Evolutionary conservation across 2,888 invertebrate species (phyloP).

Genomic region (Cryptophagus acutangulus): DNA sequence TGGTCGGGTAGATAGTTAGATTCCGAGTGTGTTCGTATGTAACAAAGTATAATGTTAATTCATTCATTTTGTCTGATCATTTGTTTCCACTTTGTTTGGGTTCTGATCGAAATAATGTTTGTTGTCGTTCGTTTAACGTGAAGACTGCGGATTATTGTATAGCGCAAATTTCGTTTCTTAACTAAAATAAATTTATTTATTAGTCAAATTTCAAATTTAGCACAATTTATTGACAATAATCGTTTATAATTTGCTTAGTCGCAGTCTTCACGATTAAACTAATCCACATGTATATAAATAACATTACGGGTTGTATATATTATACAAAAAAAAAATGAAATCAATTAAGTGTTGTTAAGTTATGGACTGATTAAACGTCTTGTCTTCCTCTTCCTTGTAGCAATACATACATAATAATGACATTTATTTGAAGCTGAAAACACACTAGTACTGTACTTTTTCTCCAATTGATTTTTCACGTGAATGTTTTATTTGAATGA

Average conservation of each 20-base stretch:
- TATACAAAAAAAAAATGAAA: constrained; percentile 12
- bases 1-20: constrained; percentile 1
- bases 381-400: constrained; percentile 46
- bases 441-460: too few species aligned
- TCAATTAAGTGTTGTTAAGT: constrained; percentile 27
- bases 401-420: constrained; percentile 41
- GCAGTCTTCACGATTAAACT: constrained; percentile 13
- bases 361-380: constrained; percentile 44
- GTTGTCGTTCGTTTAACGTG: too few species aligned
- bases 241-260: too few species aligned
- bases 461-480: too few species aligned
- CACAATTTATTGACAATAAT: constrained; percentile 15
- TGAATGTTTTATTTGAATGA: too few species aligned
- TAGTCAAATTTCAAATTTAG: too few species aligned
- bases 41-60: not conserved
- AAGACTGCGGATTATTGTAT: too few species aligned
- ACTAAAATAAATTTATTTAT: too few species aligned
- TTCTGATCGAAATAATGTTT: too few species aligned
- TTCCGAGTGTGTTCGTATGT: constrained; percentile 9
- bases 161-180: constrained; percentile 2
- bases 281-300: constrained; percentile 36
- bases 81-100: too few species aligned
- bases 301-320: constrained; percentile 46
- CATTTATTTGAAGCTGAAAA: too few species aligned
- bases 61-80: not conserved